Base-by-base conservation (phyloP, 2,888 invertebrate species). In the Drosophila sordidula region DNA sequence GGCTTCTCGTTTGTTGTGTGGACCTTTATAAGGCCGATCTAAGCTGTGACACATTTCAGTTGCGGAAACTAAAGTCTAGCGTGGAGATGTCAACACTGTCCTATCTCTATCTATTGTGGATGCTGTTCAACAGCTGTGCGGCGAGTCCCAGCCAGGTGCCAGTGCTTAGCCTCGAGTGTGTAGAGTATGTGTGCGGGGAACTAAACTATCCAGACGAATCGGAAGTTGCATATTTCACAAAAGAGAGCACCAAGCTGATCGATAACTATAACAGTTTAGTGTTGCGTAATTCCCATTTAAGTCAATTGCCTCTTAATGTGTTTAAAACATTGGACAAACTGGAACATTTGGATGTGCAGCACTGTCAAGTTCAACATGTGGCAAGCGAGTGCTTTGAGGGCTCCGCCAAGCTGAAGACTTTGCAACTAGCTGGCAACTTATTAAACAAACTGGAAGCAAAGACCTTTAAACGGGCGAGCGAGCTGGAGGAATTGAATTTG, bases 361-460 rank as follows among this genome's bases (percentile, higher is more conserved):
- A 47, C 39, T 78, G 83, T 51, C 44, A 56, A 5, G 64, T 81
- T 45, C 59, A 69, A 6, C 49, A 56, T 18, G 68, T 81, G 11
- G 46, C 62, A 12, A 16, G 29, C 0, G 44, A 46, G 6, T 78
- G 80, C 38, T 81, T 81, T 51, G 57, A 57, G 3, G 64, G 63
- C 6, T 50, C 80, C 6, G 3, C 6, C 6, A 70, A 54, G 5
- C 50, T 81, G 1, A 64, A 41, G 14, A 63, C 16, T 12, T 45
- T 81, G 6, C 68, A 89, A 36, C 49, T 91, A 4, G 71, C 84
- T 2, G 69, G 77, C 3, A 91, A 91, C 62, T 70, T 59, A 0
- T 67, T 91, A 1, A 62, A 55, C 0, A 36, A 51, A 0, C 61
- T 91, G 0, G 63, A 66, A 5, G 52, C 49, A 6, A 38, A 67